Evolutionary conservation across 2,113 vertebrate genomes (phyloP).

Genomic region (Aleadryas rufinucha): DNA sequence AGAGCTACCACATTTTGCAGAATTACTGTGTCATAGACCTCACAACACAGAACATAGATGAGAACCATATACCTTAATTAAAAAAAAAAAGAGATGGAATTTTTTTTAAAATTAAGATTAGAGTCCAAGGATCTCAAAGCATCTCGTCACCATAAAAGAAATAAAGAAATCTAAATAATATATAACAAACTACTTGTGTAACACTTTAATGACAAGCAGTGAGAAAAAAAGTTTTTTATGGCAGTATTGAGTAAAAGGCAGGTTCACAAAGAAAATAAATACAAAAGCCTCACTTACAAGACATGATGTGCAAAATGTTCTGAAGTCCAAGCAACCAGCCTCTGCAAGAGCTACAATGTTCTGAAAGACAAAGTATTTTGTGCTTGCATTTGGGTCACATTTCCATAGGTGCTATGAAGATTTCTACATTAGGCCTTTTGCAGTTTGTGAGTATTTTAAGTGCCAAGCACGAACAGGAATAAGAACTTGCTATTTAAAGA

Average conservation of each 20-base stretch:
- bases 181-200: not conserved
- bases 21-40: not conserved
- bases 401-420: not conserved
- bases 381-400: not conserved
- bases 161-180: not conserved
- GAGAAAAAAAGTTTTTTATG: not conserved
- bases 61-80: not conserved
- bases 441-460: not conserved
- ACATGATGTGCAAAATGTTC: conserved; percentile 91
- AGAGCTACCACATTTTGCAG: not conserved
- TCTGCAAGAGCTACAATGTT: conserved; percentile 89
- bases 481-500: not conserved
- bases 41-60: not conserved
- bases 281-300: conserved; percentile 81
- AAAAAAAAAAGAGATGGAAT: not conserved
- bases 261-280: not conserved
- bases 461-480: not conserved
- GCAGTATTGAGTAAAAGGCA: not conserved
- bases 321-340: conserved; percentile 87
- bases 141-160: not conserved
- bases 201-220: not conserved
- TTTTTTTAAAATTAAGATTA: not conserved
- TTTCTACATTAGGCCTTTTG: not conserved
- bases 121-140: not conserved
- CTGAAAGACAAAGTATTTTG: conserved; percentile 68